Evolutionary conservation across 2,888 invertebrate genomes (phyloP).

Genomic region (Hydriomena furcata): DNA sequence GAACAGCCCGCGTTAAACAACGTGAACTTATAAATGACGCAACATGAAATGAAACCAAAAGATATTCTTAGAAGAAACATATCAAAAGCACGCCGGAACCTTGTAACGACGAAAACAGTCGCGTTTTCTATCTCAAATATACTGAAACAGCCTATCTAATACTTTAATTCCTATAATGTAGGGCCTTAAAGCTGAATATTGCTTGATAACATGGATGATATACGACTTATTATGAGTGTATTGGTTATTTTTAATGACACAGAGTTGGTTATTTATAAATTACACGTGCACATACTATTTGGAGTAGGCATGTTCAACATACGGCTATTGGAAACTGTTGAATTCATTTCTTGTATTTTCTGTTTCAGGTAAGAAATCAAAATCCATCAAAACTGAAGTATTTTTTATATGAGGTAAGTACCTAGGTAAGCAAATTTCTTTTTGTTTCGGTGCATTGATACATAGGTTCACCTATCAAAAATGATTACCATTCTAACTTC

Average conservation of each 20-base stretch:
- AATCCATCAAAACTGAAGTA: too few relatives aligned
- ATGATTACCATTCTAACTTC: too few relatives aligned
- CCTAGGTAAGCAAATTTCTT: too few relatives aligned
- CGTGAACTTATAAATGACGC: conserved; percentile 33
- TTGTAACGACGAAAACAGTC: conserved; percentile 57
- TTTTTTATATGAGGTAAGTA: too few relatives aligned
- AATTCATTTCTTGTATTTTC: conserved; percentile 9
- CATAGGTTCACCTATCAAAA: too few relatives aligned
- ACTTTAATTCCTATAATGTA: conserved; percentile 34
- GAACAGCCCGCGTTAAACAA: too few relatives aligned
- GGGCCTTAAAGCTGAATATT: conserved; percentile 44
- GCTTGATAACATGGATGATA: conserved; percentile 37
- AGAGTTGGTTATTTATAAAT: conserved; percentile 65
- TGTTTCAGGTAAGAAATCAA: conserved; percentile 52
- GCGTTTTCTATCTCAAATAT: conserved; percentile 54
- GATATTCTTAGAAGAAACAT: conserved; percentile 53
- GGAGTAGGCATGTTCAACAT: conserved; percentile 12
- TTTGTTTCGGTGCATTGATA: too few relatives aligned
- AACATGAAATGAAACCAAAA: conserved; percentile 37
- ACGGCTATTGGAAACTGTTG: conserved; percentile 1
- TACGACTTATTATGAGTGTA: conserved; percentile 58
- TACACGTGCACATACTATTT: conserved; percentile 50
- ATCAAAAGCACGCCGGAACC: conserved; percentile 58
- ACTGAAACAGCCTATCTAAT: conserved; percentile 24
- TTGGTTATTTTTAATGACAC: conserved; percentile 67